phyloP scores from a whole-genome alignment of 2,797 vertebrate species.

The Percopsis omiscomaycus region DNA sequence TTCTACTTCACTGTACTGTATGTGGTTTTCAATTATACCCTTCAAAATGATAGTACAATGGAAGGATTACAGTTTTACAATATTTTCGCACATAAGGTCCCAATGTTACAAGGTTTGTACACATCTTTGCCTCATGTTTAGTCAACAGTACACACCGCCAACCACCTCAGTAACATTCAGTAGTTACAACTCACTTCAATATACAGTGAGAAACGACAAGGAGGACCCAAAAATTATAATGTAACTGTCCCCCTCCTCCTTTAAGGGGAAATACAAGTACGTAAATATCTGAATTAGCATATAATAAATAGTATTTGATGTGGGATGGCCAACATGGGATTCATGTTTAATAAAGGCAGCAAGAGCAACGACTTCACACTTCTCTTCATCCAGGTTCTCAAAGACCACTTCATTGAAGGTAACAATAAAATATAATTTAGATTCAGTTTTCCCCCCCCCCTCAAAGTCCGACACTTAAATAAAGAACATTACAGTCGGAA shows the following conservation, averaged over 20 bases:
- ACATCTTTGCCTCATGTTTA: constrained; percentile 42
- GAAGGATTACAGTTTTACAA: constrained; percentile 40
- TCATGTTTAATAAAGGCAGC: constrained; percentile 67
- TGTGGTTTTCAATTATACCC: constrained; percentile 12
- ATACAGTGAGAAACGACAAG: constrained; percentile 59
- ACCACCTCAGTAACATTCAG: constrained; percentile 68
- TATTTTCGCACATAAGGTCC: constrained; percentile 13
- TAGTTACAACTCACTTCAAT: constrained; percentile 69
- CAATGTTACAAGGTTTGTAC: constrained; percentile 56
- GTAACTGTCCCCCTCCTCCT: constrained; percentile 42
- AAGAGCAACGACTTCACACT: constrained; percentile 47
- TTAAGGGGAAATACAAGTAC: constrained; percentile 49
- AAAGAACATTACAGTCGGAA: constrained; percentile 51
- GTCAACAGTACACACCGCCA: constrained; percentile 48
- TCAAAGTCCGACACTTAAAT: constrained; percentile 39
- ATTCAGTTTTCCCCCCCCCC: constrained; percentile 26
- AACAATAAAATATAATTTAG: constrained; percentile 71
- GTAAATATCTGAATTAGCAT: constrained; percentile 53
- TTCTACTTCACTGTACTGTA: background rate
- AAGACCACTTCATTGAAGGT: constrained; percentile 31
- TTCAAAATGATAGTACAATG: constrained; percentile 42
- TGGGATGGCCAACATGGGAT: constrained; percentile 47
- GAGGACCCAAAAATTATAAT: constrained; percentile 47
- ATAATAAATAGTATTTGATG: constrained; percentile 72
- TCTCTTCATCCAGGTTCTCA: constrained; percentile 31